Percentiles rank a stretch among this genome's conserved stretches.
These are phyloP conservation scores for Porites cylindrica DNA, from an alignment of 92 coral and sea anemone species.

Conservation along the genomic window DNA sequence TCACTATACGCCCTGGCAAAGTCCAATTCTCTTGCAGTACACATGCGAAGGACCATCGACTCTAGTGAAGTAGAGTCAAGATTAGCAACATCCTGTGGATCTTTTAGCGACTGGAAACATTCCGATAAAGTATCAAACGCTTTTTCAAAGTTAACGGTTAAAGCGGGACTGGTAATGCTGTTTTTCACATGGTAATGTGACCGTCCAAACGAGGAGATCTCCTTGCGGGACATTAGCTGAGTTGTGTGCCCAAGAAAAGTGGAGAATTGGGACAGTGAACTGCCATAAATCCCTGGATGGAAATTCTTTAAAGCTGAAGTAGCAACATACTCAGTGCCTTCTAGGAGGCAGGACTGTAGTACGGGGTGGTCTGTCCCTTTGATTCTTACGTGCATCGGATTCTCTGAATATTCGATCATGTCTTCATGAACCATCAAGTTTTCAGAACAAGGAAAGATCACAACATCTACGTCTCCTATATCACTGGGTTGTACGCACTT, in stretches of 20 bases:
- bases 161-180: constrained; percentile 8
- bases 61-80: neutral
- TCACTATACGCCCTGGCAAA: constrained; percentile 3
- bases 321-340: constrained; percentile 60
- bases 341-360: constrained; percentile 50
- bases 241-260: neutral
- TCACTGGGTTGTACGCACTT: constrained; percentile 57
- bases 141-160: neutral
- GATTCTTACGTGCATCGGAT: constrained; percentile 60
- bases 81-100: neutral
- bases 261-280: no score
- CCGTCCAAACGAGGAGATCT: neutral
- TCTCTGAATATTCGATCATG: constrained; percentile 36
- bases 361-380: constrained; percentile 66
- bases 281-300: constrained; percentile 70
- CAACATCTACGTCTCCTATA: constrained; percentile 70
- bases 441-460: constrained; percentile 61
- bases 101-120: neutral
- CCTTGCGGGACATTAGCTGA: neutral
- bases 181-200: neutral
- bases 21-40: neutral
- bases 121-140: neutral
- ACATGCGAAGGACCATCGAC: neutral
- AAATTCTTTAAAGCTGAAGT: constrained; percentile 62
- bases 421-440: constrained; percentile 23